Base-by-base conservation (phyloP, 2,888 invertebrate species). In the Acleris emargana region DNA sequence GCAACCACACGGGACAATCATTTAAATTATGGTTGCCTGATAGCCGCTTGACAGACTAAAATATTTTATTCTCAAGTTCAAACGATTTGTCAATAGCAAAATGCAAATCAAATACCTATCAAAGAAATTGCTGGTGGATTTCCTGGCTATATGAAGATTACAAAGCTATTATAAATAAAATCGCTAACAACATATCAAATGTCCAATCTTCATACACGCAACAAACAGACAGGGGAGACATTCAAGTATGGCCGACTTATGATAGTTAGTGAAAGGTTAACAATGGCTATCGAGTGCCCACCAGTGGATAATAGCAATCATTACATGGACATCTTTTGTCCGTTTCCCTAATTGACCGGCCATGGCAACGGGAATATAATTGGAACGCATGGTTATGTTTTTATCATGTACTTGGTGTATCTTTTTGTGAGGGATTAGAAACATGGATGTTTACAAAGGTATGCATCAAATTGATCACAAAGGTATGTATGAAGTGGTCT, bases 311-410 rank as follows among this genome's bases (percentile, higher is more conserved):
- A 86, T 83, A 75, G 74, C 75, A 70, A 79, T 83, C 78, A 77
- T 80, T 81, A 78, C 69, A 74, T 73, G 77, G 78, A 74, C 79
- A 79, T 81, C 80, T 81, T 80, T 86, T 85, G 84, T 86, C 81
- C 82, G 79, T 75, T 70, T 63, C 78, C 73, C 76, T 83, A 81
- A 82, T 84, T 83, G 79, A 72, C 77, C 72, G 70, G 67, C 76
- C 79, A 82, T 87, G 72, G 83, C 69, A 78, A 86, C 84, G 67
- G 62, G 68, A 66, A 72, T 64, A 64, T 72, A 72, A 72, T 74
- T 71, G 71, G 68, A 64, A 68, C 20, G 51, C 43, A 54, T 59
- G 43, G 45, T 63, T 32, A 43, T 47, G 54, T 32, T 28, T n/a
- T 25, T 43, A 38, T 55, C 16, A 9, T n/a, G 22, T 55, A 43